A percentile compares a stretch with the other conserved stretches of the same genome.
phyloP scores from a whole-genome alignment of 2,888 invertebrate species.

The Eulithis prunata region DNA sequence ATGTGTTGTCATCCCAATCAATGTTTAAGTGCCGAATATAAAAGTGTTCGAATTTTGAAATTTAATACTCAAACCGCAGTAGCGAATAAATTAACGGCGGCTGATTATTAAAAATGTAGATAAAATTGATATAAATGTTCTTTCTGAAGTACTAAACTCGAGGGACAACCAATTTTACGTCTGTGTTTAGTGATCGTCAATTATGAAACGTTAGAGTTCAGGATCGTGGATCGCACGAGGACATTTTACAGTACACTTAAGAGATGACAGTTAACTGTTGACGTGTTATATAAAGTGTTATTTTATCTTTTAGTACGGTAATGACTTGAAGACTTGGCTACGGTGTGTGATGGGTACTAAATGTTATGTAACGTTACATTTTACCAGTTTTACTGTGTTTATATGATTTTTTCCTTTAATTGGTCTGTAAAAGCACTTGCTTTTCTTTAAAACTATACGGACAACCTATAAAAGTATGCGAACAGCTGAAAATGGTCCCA shows the following conservation, averaged over 20 bases:
- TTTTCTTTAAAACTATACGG: no score
- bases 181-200: conserved; percentile 27
- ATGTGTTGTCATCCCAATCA: conserved; percentile 47
- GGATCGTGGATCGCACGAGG: conserved; percentile 18
- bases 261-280: conserved; percentile 30
- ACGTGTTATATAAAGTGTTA: conserved; percentile 20
- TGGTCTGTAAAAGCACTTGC: no score
- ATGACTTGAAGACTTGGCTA: conserved; percentile 35
- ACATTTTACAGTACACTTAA: conserved; percentile 25
- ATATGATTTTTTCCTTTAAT: no score
- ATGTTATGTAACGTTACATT: conserved; percentile 15
- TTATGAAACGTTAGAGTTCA: conserved; percentile 30
- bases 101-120: conserved; percentile 27
- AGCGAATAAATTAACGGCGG: conserved; percentile 46
- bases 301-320: conserved; percentile 20
- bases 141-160: conserved; percentile 35
- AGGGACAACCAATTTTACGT: conserved; percentile 40
- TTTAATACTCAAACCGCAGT: conserved; percentile 40
- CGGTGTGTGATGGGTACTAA: conserved; percentile 18
- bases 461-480: no score
- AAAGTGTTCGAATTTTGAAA: conserved; percentile 37
- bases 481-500: no score
- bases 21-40: conserved; percentile 40
- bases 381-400: neutral
- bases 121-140: conserved; percentile 41